A percentile compares a stretch with the other conserved stretches of the same genome.
phyloP scores from a whole-genome alignment of 2,797 vertebrate genomes.

The Orientallactaga sibirica region DNA sequence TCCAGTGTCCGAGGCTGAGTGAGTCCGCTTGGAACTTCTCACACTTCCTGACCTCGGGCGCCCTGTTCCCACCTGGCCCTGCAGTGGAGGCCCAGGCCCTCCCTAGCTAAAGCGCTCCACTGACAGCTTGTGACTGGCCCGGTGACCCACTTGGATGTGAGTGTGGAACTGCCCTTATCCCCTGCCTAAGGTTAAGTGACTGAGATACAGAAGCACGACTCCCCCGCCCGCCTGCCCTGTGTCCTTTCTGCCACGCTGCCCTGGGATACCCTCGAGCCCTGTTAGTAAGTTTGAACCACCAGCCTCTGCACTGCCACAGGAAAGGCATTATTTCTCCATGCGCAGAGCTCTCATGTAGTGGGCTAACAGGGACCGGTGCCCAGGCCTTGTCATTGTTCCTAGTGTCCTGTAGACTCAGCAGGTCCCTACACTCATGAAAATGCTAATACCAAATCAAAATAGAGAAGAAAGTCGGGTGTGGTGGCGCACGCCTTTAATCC shows the following conservation, averaged over 20 bases:
- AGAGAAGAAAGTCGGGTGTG: background rate
- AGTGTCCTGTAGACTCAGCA: background rate
- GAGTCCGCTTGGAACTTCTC: background rate
- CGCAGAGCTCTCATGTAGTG: background rate
- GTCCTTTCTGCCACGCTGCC: background rate
- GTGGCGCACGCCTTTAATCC: too few relatives aligned
- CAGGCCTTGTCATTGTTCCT: background rate
- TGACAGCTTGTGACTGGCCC: background rate
- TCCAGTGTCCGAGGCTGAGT: too few relatives aligned
- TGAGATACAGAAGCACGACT: background rate
- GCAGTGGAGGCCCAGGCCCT: background rate
- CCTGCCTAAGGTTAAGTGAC: background rate
- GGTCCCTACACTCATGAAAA: background rate
- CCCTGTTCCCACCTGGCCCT: background rate
- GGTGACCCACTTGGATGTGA: conserved; percentile 1
- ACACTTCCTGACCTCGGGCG: background rate
- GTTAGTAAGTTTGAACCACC: background rate
- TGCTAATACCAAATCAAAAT: background rate
- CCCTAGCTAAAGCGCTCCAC: background rate
- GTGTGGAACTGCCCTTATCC: background rate
- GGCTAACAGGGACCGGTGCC: background rate
- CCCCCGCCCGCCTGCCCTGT: background rate
- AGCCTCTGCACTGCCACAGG: background rate
- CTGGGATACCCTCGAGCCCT: background rate
- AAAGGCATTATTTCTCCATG: background rate